A percentile compares a stretch with the other conserved stretches of the same genome.
These are phyloP conservation scores for Fragum whitleyi DNA, from an alignment of 2,888 invertebrate genomes.

Conservation along the genomic window DNA sequence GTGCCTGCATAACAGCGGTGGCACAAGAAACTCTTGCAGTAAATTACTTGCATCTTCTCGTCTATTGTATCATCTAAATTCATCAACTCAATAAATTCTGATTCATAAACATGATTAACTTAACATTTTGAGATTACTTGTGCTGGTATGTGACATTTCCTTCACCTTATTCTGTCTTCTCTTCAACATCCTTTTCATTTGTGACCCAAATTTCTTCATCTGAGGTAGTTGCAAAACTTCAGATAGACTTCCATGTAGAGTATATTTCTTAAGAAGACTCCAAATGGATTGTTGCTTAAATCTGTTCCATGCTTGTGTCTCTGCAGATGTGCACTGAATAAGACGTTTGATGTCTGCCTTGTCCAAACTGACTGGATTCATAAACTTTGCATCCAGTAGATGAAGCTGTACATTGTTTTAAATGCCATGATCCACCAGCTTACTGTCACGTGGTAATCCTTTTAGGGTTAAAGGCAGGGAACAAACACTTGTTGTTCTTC, in stretches of 20 bases:
- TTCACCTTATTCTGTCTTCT: not conserved
- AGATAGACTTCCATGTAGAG: not conserved
- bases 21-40: not conserved
- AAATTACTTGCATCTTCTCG: not conserved
- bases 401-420: not conserved
- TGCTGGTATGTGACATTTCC: not conserved
- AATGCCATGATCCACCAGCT: not conserved
- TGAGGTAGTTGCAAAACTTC: not conserved
- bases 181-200: not conserved
- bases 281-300: not conserved
- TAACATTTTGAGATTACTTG: not conserved
- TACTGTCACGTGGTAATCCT: too few relatives aligned
- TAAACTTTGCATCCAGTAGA: not conserved
- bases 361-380: not conserved
- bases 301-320: not conserved
- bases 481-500: too few relatives aligned
- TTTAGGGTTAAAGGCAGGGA: too few relatives aligned
- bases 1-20: constrained; percentile 1
- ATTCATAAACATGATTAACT: not conserved
- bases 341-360: not conserved
- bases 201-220: not conserved
- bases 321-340: not conserved
- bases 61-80: not conserved
- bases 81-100: not conserved
- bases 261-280: not conserved